Base-by-base conservation (phyloP, 2,797 vertebrate species). In the Paramormyrops hopkinsi region DNA sequence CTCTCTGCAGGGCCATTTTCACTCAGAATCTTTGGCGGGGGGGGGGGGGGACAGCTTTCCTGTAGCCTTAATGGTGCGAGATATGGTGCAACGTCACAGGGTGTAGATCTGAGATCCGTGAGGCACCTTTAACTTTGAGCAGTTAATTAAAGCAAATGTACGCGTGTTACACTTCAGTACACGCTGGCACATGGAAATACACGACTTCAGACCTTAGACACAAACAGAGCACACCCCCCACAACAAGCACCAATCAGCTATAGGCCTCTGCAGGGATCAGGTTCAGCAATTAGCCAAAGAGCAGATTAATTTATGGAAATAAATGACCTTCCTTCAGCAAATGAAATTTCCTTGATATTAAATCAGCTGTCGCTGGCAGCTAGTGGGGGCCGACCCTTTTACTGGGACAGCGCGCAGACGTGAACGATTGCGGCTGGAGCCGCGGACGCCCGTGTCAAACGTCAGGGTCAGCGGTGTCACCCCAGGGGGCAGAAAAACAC, bases 231-330 rank as follows among this genome's bases (percentile, higher is more conserved):
- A 22, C 22, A 11, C 48, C 44, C 46, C n/a, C n/a, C 11, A 8
- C 7, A 85, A 50, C n/a, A 25, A 85, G 12, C 46, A 85, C 44
- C 48, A 53, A 53, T 85, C 22, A 14, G 48, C 22, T 85, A 5
- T 51, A 25, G 7, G 19, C 79, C 79, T 50, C 79, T 50, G 79
- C 19, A 46, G 48, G 3, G 44, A 53, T 29, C 48, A 54, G 11
- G 29, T 87, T 37, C 37, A n/a, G 51, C 12, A 87, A 33, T 56
- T 87, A 87, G 50, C 29, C 14, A 59, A 87, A 87, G 33, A 51
- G 85, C 85, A 56, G 51, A 87, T 56, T 87, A 54, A 54, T 87
- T 87, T 87, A 87, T 29, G 53, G 50, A 37, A 54, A 54, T 33
- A 87, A 53, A 54, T 87, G 85, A 19, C 85, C 50, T 37, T 54